These are phyloP conservation scores for Noctua comes DNA, from an alignment of 2,888 invertebrate genomes.

Conservation along the genomic window DNA sequence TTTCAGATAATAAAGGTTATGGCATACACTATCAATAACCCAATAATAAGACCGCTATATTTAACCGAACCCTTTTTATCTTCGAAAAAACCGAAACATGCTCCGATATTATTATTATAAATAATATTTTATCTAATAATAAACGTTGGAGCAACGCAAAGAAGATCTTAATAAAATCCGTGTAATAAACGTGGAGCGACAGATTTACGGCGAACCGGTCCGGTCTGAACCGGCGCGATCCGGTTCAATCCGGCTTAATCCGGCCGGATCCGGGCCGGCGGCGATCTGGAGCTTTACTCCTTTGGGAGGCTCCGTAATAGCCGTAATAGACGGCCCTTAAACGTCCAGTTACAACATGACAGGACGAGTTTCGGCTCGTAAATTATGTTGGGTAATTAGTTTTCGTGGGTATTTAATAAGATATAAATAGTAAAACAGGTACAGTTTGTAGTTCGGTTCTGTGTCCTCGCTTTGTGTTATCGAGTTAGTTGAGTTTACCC, in stretches of 20 bases:
- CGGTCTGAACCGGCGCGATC: slow-evolving; percentile 70
- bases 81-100: slow-evolving; percentile 61
- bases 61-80: slow-evolving; percentile 59
- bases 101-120: slow-evolving; percentile 59
- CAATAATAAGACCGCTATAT: slow-evolving; percentile 53
- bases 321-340: slow-evolving; percentile 65
- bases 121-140: slow-evolving; percentile 65
- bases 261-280: slow-evolving; percentile 68
- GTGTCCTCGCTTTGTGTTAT: slow-evolving; percentile 29
- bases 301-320: slow-evolving; percentile 65
- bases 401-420: slow-evolving; percentile 64
- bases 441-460: slow-evolving; percentile 21
- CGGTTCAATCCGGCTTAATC: slow-evolving; percentile 71
- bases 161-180: slow-evolving; percentile 74
- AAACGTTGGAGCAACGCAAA: slow-evolving; percentile 61
- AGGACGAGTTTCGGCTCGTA: slow-evolving; percentile 60
- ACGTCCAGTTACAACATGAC: slow-evolving; percentile 63
- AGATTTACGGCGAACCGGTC: slow-evolving; percentile 76
- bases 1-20: slow-evolving; percentile 39
- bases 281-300: slow-evolving; percentile 68
- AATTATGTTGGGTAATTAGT: slow-evolving; percentile 68
- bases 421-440: slow-evolving; percentile 61
- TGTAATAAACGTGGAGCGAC: slow-evolving; percentile 74
- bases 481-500: slow-evolving; percentile 29
- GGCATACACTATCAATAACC: slow-evolving; percentile 52